Conservation (phyloP, 2,797 vertebrate genomes). For the Erethizon dorsatum region DNA sequence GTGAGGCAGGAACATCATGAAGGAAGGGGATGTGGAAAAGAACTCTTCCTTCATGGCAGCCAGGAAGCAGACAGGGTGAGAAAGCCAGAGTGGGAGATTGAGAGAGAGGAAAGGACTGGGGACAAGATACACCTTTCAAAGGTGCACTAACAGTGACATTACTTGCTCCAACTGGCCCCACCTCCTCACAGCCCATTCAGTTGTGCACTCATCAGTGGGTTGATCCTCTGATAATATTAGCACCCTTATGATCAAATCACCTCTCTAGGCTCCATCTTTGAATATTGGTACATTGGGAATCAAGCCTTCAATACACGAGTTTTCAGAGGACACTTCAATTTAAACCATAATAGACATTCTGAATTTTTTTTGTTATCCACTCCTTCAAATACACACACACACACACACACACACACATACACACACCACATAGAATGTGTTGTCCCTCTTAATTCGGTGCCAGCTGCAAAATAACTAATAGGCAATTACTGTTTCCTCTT, state of each 20-base stretch:
- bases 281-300: background rate
- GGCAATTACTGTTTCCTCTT: conserved; percentile 5
- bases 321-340: background rate
- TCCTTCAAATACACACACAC: background rate
- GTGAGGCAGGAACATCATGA: background rate
- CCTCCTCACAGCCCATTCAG: background rate
- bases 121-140: background rate
- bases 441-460: background rate
- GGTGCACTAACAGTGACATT: no score
- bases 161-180: background rate
- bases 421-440: background rate
- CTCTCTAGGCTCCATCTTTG: background rate
- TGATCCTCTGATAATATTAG: background rate
- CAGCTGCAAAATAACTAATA: conserved; percentile 48
- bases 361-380: background rate
- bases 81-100: background rate
- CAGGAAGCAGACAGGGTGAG: background rate
- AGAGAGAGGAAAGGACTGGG: background rate
- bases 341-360: background rate
- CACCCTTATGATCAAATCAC: background rate
- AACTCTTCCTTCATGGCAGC: no score
- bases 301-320: background rate
- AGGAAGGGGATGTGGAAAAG: background rate
- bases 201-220: background rate
- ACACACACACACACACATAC: background rate